These are phyloP conservation scores for Venustaconcha ellipsiformis DNA, from an alignment of 1,140 invertebrate genomes.

Conservation along the genomic window DNA sequence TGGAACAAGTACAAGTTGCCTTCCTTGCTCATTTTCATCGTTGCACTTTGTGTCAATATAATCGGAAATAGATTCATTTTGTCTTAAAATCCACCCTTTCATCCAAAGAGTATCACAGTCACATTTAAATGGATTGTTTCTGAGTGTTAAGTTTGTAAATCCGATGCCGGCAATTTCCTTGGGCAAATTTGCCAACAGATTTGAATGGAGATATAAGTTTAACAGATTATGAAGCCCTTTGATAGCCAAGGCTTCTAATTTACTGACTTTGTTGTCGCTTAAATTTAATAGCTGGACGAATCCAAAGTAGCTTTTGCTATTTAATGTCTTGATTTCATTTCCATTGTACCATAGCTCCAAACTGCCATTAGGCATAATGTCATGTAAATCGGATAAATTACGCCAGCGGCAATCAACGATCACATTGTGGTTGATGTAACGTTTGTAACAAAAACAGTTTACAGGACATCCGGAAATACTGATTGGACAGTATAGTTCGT, in stretches of 20 bases:
- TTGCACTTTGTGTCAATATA: constrained; percentile 37
- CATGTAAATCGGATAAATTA: constrained; percentile 27
- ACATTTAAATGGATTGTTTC: constrained; percentile 46
- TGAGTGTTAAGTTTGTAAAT: constrained; percentile 21
- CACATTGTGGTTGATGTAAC: constrained; percentile 28
- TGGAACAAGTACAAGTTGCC: constrained; percentile 34
- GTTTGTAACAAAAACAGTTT: constrained; percentile 40
- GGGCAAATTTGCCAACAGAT: constrained; percentile 38
- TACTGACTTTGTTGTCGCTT: constrained; percentile 33
- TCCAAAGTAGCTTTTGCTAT: constrained; percentile 2
- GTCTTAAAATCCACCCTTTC: constrained; percentile 43
- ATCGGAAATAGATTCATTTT: constrained; percentile 14
- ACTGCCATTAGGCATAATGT: constrained; percentile 25
- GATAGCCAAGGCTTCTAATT: constrained; percentile 22
- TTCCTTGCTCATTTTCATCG: constrained; percentile 35
- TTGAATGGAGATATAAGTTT: constrained; percentile 36
- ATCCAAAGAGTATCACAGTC: constrained; percentile 51
- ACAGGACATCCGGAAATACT: constrained; percentile 32
- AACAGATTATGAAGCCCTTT: constrained; percentile 19
- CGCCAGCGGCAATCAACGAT: constrained; percentile 47
- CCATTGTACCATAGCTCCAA: constrained; percentile 47
- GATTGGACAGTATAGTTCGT: constrained; percentile 43
- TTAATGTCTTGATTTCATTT: constrained; percentile 42
- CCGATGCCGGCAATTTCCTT: constrained; percentile 11
- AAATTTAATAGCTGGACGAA: constrained; percentile 25